Evolutionary conservation across 2,113 vertebrate genomes (phyloP), one percentile per base, ranked within the genome.

Genomic region (Malurus melanocephalus): DNA sequence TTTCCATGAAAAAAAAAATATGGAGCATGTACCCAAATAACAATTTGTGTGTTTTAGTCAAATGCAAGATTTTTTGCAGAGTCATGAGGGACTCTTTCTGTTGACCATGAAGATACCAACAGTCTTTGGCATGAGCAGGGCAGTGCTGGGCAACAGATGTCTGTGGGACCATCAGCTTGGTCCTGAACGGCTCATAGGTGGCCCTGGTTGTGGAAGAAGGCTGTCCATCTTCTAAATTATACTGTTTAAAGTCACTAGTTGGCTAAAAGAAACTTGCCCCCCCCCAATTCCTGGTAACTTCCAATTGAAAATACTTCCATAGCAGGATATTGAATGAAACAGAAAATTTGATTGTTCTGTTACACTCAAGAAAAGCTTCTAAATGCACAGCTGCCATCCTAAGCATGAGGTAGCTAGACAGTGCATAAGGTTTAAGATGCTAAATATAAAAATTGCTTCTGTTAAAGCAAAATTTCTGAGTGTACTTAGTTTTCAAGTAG

Each of bases 131-230:
- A 3, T 4, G 3, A 17, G 32, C 16, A 26, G 6, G n/a, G 43
- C 33, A 16, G 32, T 51, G 49, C 56, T 69, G 55, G 57, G 60
- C 72, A 42, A 24, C 8, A 2, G 46, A 53, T 42, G 10, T 38
- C 27, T 40, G 0, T 46, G n/a, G 16, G 53, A n/a, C 35, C 6
- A 16, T 32, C 23, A 7, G 13, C 16, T 85, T 23, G 0, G 13
- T 80, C 16, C 40, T 3, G 1, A 2, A 0, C 15, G 55, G 6
- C 61, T 78, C 0, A 0, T 49, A 16, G 13, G 48, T 53, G 32
- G 19, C 48, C 8, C 2, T 33, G 55, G 23, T 38, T 74, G 1
- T 57, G 45, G 35, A n/a, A 48, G 65, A 53, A 48, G 6, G 23
- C 28, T 42, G 45, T 49, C 49, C 3, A 10, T 13, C 55, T 78